Conservation (phyloP, 2,888 invertebrate species). For the Eupithecia inturbata region DNA sequence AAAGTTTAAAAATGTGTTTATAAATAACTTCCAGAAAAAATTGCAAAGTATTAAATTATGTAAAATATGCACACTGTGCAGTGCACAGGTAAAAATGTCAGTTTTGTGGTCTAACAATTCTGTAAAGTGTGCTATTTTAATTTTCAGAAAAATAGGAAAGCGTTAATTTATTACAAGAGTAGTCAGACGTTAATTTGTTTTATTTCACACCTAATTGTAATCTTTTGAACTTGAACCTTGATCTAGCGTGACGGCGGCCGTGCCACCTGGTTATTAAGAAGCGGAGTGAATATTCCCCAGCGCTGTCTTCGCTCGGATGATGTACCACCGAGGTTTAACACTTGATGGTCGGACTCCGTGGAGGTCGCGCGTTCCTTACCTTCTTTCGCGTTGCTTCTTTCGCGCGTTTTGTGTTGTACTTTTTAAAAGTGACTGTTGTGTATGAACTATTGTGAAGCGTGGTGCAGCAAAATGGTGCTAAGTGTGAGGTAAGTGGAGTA, state of each 20-base stretch:
- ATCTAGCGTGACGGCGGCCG: slow-evolving; percentile 59
- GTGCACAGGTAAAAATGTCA: not conserved
- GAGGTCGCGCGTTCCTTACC: slow-evolving; percentile 44
- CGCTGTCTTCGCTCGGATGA: slow-evolving; percentile 62
- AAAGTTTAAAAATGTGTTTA: not conserved
- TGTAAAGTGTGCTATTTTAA: not conserved
- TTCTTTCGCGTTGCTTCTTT: slow-evolving; percentile 18
- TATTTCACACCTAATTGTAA: not conserved
- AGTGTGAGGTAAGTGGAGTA: slow-evolving; percentile 73
- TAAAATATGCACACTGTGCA: not conserved
- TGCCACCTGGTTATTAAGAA: slow-evolving; percentile 62
- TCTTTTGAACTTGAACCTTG: slow-evolving; percentile 50
- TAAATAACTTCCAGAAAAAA: not conserved
- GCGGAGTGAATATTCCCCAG: slow-evolving; percentile 64
- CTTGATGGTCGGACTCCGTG: slow-evolving; percentile 62
- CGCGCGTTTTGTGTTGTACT: slow-evolving; percentile 37
- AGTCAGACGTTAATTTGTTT: not conserved
- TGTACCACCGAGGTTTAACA: slow-evolving; percentile 70
- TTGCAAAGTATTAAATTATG: not conserved
- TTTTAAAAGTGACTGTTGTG: slow-evolving; percentile 45
- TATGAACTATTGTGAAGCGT: slow-evolving; percentile 52
- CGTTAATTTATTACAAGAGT: slow-evolving; percentile 2
- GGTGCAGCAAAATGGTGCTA: slow-evolving; percentile 71
- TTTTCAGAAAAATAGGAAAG: not conserved
- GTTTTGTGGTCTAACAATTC: not conserved